phyloP scores from a whole-genome alignment of 2,888 invertebrate genomes.

The Chromoteleia sp. region DNA sequence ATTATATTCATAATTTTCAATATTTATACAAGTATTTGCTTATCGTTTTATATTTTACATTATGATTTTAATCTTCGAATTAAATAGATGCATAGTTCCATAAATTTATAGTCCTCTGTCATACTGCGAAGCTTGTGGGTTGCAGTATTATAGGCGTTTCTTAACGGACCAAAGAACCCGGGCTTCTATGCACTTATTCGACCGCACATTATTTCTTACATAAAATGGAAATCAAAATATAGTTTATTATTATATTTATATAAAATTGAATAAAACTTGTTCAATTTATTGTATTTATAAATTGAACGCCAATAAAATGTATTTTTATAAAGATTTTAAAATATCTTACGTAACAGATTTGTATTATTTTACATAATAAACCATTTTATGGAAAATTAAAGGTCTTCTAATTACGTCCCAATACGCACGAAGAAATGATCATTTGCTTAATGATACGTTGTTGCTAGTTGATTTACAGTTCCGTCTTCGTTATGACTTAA shows the following conservation, averaged over 20 bases:
- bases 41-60: no score
- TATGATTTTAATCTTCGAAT: no score
- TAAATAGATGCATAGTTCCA: background rate
- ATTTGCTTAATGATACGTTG: slow-evolving; percentile 15
- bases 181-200: background rate
- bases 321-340: no score
- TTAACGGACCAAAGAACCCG: background rate
- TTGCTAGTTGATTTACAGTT: background rate
- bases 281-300: no score
- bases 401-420: no score
- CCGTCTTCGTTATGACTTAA: background rate
- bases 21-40: no score
- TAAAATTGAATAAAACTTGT: background rate
- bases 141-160: slow-evolving; percentile 10
- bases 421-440: background rate
- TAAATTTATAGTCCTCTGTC: background rate
- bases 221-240: background rate
- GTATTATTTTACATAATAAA: no score
- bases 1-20: no score
- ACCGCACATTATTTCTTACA: background rate
- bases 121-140: slow-evolving; percentile 1
- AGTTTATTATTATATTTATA: background rate
- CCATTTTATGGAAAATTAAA: no score
- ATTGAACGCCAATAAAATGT: no score
- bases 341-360: no score